Evolutionary conservation across 2,113 vertebrate genomes (phyloP).

Genomic region (Pteruthius melanotis): DNA sequence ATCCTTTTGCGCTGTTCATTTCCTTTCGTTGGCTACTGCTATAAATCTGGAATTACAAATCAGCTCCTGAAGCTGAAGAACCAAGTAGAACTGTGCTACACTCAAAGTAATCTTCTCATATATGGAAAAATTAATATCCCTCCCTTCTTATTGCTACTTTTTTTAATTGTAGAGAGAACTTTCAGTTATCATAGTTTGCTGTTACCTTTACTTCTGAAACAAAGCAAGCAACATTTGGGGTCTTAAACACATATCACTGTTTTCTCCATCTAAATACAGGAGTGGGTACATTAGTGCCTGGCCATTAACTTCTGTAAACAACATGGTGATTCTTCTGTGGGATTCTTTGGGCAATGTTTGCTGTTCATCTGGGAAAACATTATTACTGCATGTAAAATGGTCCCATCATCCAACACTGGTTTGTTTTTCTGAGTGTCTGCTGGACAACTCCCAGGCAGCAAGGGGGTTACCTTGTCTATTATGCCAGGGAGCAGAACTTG

Average conservation of each 20-base stretch:
- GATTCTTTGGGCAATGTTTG: neutral
- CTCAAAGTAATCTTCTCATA: neutral
- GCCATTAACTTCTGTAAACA: constrained; percentile 24
- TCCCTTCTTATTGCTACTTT: neutral
- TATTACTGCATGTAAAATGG: neutral
- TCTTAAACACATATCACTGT: neutral
- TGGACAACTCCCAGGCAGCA: neutral
- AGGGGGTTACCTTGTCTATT: neutral
- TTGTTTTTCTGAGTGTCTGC: neutral
- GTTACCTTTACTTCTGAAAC: neutral
- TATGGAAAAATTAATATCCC: neutral
- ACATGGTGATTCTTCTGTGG: neutral
- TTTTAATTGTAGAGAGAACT: neutral
- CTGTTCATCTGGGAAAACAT: neutral
- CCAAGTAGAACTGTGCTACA: neutral
- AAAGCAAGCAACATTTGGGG: neutral
- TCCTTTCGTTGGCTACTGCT: neutral
- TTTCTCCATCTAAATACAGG: neutral
- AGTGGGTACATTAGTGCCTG: neutral
- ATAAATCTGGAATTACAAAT: neutral
- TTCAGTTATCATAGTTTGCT: neutral
- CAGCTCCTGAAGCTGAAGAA: neutral
- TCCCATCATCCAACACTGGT: neutral
- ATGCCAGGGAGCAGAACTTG: neutral
- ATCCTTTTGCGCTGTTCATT: neutral